Base-by-base conservation (phyloP, 2,888 invertebrate species). In the Eristalinus sepulchralis region DNA sequence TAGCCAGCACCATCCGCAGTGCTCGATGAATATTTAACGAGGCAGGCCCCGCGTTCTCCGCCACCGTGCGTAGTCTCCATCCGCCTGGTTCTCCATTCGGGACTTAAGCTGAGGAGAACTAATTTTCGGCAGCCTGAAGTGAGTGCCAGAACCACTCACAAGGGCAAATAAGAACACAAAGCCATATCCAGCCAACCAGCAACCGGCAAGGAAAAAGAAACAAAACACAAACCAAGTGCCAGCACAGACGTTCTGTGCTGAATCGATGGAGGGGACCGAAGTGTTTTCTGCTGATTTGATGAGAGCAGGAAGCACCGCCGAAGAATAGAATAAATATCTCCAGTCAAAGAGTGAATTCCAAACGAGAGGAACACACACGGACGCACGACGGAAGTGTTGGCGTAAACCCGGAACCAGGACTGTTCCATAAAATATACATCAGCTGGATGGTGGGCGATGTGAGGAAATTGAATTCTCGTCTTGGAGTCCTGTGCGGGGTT, bases 21-120 rank as follows among this genome's bases (percentile, higher is more conserved):
- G 80, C 55, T 73, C 72, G 72, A 67, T 80, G 72, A 80, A 80
- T 73, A 80, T 80, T 80, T 72, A 80, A 80, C 72, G 80, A 80
- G 80, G 39, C 57, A 27, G 36, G 20, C 33, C 78, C 27, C 27
- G n/a, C 33, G 55, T n/a, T 39, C n/a, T 1, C 68, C 67, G 20
- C 31, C 75, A 22, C n/a, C n/a, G n/a, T n/a, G 13, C 66, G 59
- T 20, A 24, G 2, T 10, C 10, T 8, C 57, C 3, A 0, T 24
- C 11, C 5, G 57, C 3, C 2, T 57, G 8, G 17, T 63, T 33
- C 34, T 4, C 20, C 17, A 53, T 34, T 36, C 57, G 33, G 20
- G 66, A 24, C 27, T 75, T 75, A 75, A 75, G 64, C 73, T 57
- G 64, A 75, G 64, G 64, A 64, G 64, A 75, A 75, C 73, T 75